phyloP scores from a whole-genome alignment of 2,797 vertebrate genomes.

The Ptychobarbus kaznakovi region DNA sequence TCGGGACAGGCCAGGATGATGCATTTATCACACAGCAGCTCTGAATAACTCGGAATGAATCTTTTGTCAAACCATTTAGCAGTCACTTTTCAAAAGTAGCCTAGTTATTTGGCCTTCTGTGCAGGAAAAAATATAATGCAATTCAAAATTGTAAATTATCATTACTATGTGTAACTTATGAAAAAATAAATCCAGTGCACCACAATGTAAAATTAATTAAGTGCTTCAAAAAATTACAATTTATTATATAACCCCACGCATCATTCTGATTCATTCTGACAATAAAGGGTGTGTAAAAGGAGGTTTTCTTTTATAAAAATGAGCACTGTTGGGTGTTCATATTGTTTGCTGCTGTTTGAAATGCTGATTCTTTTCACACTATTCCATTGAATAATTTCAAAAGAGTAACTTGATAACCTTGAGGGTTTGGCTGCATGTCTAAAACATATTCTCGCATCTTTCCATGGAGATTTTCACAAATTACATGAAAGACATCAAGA shows the following conservation, averaged over 20 bases:
- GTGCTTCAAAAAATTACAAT: background rate
- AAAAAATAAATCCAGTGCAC: background rate
- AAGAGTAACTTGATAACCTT: conserved; percentile 45
- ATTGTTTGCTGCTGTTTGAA: conserved; percentile 38
- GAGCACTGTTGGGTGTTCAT: conserved; percentile 29
- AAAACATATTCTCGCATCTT: conserved; percentile 27
- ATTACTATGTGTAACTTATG: background rate
- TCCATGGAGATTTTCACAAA: background rate
- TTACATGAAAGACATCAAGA: conserved; percentile 19
- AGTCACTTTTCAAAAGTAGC: background rate
- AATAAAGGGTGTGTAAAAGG: conserved; percentile 25
- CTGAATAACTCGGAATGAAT: background rate
- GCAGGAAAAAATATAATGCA: background rate
- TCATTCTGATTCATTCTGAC: background rate
- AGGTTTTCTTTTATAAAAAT: conserved; percentile 19
- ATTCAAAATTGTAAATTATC: background rate
- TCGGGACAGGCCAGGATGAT: background rate
- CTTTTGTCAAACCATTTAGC: background rate
- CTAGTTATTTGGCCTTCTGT: background rate
- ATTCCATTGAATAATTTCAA: conserved; percentile 13
- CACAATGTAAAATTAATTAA: background rate
- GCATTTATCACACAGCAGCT: background rate
- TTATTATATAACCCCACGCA: background rate
- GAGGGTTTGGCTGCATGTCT: conserved; percentile 7
- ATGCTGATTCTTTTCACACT: conserved; percentile 42